Base-by-base conservation (phyloP, 2,888 invertebrate genomes). In the Camptogramma bilineatum region DNA sequence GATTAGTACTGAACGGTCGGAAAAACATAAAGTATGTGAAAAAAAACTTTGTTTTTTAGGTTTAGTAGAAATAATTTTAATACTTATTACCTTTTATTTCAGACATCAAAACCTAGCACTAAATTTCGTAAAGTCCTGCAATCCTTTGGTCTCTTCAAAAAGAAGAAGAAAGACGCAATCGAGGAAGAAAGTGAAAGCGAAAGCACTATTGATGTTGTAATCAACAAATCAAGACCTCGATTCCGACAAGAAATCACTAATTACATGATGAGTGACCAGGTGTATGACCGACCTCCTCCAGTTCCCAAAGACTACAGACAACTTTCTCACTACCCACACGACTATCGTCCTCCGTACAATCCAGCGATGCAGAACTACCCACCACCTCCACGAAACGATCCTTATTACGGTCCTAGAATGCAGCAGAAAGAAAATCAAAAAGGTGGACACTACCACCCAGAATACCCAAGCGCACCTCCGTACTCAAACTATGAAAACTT, bases 181-280 rank as follows among this genome's bases (percentile, higher is more conserved):
- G 84, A 86, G 74, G 87, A 90, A 69, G 66, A 81, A 7, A 86
- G 82, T 64, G 90, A 62, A 18, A 64, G 58, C 19, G 57, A 63
- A 39, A 57, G 57, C 42, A 62, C 66, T 1, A 55, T 55, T n/a
- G 66, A 66, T 19, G 58, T 66, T 19, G 47, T 58, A 9, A 52
- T 54, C 21, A 13, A 39, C 13, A 39, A 39, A 39, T 39, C 34
- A 52, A 47, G 71, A 19, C 67, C 83, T 10, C 85, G 86, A 0
- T 90, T 79, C 60, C 78, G 76, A 39, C 91, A 91, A 70, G 75
- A 89, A 1, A 62, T 90, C n/a, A 75, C 78, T 0, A 86, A 84
- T 70, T 91, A 90, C 57, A 74, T 79, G 72, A 82, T 90, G 85
- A 80, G 87, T 61, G 81, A 76, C 1, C 87, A 88, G 56, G 83